A percentile compares a stretch with the other conserved stretches of the same genome.
These are phyloP conservation scores for Eira barbara DNA, from an alignment of 2,113 vertebrate species.

Conservation along the genomic window DNA sequence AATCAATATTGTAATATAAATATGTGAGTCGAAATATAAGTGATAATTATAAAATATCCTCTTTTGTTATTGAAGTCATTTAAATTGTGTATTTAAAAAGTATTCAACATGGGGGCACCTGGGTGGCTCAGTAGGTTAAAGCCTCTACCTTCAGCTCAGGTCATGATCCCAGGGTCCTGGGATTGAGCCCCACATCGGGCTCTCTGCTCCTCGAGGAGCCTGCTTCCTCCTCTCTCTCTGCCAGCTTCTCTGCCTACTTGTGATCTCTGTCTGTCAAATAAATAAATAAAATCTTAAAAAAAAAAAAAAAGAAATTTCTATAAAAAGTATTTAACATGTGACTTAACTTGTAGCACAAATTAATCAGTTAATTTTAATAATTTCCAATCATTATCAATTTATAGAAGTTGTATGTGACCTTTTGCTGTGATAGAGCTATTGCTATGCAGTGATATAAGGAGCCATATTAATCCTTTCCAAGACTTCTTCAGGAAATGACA, in stretches of 20 bases:
- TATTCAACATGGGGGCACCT: not conserved
- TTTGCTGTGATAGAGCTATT: not conserved
- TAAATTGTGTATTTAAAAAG: not conserved
- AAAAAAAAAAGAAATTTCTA: too few relatives aligned
- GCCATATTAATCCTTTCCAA: not conserved
- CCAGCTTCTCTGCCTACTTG: too few relatives aligned
- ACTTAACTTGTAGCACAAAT: not conserved
- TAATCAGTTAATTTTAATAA: not conserved
- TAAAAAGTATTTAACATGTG: not conserved
- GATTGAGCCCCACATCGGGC: too few relatives aligned
- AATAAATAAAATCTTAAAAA: too few relatives aligned
- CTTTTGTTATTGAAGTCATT: not conserved
- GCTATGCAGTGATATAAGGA: not conserved
- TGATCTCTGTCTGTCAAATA: too few relatives aligned
- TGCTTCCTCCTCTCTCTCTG: too few relatives aligned
- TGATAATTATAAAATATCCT: not conserved
- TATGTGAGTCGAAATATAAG: not conserved
- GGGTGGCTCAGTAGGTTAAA: too few relatives aligned
- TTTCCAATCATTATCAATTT: not conserved
- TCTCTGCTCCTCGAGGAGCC: too few relatives aligned
- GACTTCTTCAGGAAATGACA: not conserved
- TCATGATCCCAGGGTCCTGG: too few relatives aligned
- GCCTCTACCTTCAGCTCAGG: too few relatives aligned
- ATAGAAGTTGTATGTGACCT: not conserved
- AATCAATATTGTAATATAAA: not conserved